Conservation (phyloP, 2,888 invertebrate genomes). For the Eristalinus sepulchralis region DNA sequence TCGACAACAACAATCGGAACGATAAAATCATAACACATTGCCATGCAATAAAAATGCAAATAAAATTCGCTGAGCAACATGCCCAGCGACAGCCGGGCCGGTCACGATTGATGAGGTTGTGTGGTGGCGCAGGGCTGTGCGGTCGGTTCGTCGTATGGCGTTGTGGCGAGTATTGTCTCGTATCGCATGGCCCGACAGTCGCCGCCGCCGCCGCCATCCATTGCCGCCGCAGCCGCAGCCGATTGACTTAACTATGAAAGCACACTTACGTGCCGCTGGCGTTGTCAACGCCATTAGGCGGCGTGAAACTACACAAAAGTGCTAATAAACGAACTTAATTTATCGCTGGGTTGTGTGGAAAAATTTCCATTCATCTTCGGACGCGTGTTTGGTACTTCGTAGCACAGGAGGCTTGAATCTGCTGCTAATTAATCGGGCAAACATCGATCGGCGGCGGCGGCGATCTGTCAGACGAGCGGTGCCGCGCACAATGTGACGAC, state of each 20-base stretch:
- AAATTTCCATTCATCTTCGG: slow-evolving; percentile 70
- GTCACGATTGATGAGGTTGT: neutral
- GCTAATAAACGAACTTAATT: slow-evolving; percentile 55
- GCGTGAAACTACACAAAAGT: slow-evolving; percentile 49
- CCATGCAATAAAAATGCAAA: slow-evolving; percentile 51
- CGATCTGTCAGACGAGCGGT: slow-evolving; percentile 37
- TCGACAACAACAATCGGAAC: slow-evolving; percentile 5
- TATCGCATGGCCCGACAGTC: neutral
- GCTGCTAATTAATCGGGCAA: slow-evolving; percentile 60
- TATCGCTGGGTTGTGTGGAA: slow-evolving; percentile 50
- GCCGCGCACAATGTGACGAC: slow-evolving; percentile 36
- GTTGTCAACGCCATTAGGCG: slow-evolving; percentile 49
- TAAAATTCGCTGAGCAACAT: slow-evolving; percentile 41
- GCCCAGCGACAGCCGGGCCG: neutral
- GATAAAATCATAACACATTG: slow-evolving; percentile 29
- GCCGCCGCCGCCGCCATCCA: neutral
- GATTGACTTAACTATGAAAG: slow-evolving; percentile 37
- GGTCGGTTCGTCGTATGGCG: too few species aligned
- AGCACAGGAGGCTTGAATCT: slow-evolving; percentile 57
- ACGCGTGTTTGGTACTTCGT: slow-evolving; percentile 66
- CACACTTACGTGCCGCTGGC: slow-evolving; percentile 42
- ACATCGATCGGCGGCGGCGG: slow-evolving; percentile 29
- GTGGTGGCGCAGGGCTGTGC: too few species aligned
- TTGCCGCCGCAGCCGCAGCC: neutral
- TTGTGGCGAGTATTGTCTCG: neutral